Percentiles rank a stretch among this genome's conserved stretches.
Evolutionary conservation across 2,888 invertebrate genomes (phyloP).

Genomic region (Ennomos fuscantarius): DNA sequence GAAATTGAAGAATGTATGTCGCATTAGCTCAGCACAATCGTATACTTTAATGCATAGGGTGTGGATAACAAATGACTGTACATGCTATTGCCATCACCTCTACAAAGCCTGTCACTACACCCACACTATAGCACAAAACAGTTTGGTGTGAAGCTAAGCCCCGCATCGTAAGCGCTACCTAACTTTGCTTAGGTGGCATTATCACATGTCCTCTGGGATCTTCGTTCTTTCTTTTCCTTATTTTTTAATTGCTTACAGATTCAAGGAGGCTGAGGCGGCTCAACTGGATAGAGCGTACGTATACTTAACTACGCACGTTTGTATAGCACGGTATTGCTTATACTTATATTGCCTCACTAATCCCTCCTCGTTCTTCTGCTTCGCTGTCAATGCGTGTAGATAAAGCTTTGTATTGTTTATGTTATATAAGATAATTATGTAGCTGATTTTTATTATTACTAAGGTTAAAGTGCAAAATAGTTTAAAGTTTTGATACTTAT

Average conservation of each 20-base stretch:
- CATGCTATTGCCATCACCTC: slow-evolving; percentile 64
- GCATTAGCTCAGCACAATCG: slow-evolving; percentile 51
- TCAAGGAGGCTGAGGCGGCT: slow-evolving; percentile 93
- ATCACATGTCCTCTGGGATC: slow-evolving; percentile 61
- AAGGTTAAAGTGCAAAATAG: background rate
- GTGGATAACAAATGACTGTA: slow-evolving; percentile 36
- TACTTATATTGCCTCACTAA: slow-evolving; percentile 55
- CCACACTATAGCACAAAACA: slow-evolving; percentile 63
- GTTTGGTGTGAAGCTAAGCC: slow-evolving; percentile 66
- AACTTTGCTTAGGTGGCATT: slow-evolving; percentile 69
- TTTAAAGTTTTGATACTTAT: slow-evolving; percentile 4
- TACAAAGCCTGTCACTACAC: slow-evolving; percentile 65
- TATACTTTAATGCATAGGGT: slow-evolving; percentile 29
- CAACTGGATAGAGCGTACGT: slow-evolving; percentile 93
- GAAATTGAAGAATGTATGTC: slow-evolving; percentile 47
- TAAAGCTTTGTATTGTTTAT: slow-evolving; percentile 30
- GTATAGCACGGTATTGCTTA: slow-evolving; percentile 63
- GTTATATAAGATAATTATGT: slow-evolving; percentile 31
- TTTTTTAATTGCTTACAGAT: slow-evolving; percentile 90
- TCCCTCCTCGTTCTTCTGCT: slow-evolving; percentile 47
- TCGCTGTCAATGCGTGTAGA: slow-evolving; percentile 49
- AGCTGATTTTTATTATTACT: slow-evolving; percentile 18
- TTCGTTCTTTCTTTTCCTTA: slow-evolving; percentile 79
- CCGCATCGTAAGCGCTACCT: slow-evolving; percentile 59
- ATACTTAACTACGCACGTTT: slow-evolving; percentile 79